Evolutionary conservation across 2,888 invertebrate species (phyloP).

Genomic region (Coremacera marginata): DNA sequence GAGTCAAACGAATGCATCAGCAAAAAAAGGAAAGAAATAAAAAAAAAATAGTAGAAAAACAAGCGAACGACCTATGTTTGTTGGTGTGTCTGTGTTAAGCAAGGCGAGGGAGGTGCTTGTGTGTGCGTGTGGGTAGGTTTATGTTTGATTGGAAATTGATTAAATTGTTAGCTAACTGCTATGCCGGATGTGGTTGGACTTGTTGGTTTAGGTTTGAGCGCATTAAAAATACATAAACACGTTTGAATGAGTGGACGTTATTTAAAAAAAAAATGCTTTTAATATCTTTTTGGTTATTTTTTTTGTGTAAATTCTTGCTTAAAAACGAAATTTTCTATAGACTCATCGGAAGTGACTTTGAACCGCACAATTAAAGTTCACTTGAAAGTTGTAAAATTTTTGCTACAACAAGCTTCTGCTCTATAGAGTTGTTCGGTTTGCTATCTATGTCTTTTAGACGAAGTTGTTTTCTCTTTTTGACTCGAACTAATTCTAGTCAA

Average conservation of each 20-base stretch:
- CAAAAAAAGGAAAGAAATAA: slow-evolving; percentile 29
- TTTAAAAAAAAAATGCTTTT: too few relatives aligned
- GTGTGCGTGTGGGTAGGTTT: slow-evolving; percentile 1
- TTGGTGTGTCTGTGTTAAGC: neutral
- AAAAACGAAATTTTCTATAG: too few relatives aligned
- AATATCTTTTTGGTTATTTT: too few relatives aligned
- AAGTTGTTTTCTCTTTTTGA: neutral
- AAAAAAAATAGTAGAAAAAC: slow-evolving; percentile 24
- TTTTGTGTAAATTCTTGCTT: too few relatives aligned
- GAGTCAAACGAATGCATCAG: slow-evolving; percentile 49
- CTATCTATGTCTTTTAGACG: neutral
- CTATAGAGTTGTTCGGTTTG: neutral
- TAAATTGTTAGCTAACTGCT: slow-evolving; percentile 23
- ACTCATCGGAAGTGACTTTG: too few relatives aligned
- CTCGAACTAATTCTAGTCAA: slow-evolving; percentile 29
- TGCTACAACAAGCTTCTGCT: neutral
- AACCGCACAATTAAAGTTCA: too few relatives aligned
- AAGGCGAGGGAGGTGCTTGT: neutral
- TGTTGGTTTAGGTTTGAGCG: slow-evolving; percentile 21
- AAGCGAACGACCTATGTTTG: neutral
- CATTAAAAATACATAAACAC: slow-evolving; percentile 13
- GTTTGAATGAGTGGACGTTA: too few relatives aligned
- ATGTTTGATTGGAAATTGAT: slow-evolving; percentile 36
- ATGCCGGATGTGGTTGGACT: slow-evolving; percentile 4
- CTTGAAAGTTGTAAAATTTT: too few relatives aligned